These are phyloP conservation scores for Myotis lucifugus DNA, from an alignment of 2,113 vertebrate genomes.

Conservation along the genomic window DNA sequence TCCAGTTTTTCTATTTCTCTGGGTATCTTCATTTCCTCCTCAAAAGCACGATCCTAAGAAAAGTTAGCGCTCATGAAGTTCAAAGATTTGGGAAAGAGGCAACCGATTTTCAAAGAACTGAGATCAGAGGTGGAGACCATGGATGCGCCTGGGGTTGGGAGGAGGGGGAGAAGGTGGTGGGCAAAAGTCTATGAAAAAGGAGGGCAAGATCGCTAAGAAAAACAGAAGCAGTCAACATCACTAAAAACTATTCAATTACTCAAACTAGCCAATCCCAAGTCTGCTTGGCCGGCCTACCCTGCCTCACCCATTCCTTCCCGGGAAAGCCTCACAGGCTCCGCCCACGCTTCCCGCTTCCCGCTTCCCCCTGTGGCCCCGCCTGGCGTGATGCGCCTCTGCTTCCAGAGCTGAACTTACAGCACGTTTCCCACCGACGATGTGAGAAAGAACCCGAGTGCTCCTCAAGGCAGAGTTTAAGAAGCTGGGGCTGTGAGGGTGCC, in stretches of 20 bases:
- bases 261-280: background rate
- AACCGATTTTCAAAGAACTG: background rate
- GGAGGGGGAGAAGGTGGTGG: background rate
- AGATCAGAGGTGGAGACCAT: background rate
- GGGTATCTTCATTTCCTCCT: background rate
- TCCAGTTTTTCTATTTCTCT: background rate
- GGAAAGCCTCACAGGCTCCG: background rate
- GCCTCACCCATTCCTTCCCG: background rate
- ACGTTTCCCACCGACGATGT: accelerated
- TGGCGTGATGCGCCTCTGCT: background rate
- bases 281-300: background rate
- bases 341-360: background rate
- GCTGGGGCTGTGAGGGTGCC: background rate
- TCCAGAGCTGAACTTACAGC: background rate
- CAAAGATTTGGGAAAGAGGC: background rate
- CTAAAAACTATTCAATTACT: background rate
- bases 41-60: background rate
- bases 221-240: background rate
- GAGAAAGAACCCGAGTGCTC: background rate
- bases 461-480: background rate
- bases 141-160: background rate
- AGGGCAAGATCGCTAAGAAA: background rate
- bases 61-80: background rate
- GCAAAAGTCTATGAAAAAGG: background rate
- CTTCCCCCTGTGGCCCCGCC: background rate